These are phyloP conservation scores for Brachionus calyciflorus DNA, from an alignment of 1,140 invertebrate species.

Conservation along the genomic window DNA sequence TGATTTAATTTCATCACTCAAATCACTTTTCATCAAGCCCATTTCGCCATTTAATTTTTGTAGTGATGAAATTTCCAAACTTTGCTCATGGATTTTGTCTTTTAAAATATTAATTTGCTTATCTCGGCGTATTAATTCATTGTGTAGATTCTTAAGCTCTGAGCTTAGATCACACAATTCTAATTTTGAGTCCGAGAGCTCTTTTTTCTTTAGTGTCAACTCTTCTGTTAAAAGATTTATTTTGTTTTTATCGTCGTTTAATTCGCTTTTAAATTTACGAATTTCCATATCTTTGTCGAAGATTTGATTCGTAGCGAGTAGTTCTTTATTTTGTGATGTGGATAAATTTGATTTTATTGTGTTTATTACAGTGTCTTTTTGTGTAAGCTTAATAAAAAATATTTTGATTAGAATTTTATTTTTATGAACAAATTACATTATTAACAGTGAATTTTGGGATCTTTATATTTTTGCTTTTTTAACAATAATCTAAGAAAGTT, in stretches of 20 bases:
- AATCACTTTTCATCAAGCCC: background rate
- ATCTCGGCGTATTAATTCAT: background rate
- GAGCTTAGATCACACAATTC: slow-evolving; percentile 17
- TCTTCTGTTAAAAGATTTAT: background rate
- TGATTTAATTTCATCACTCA: slow-evolving; percentile 3
- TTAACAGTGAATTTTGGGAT: too few relatives aligned
- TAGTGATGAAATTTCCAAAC: slow-evolving; percentile 11
- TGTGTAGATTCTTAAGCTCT: slow-evolving; percentile 1
- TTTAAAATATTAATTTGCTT: slow-evolving; percentile 25
- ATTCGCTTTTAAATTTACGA: background rate
- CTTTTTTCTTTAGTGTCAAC: background rate
- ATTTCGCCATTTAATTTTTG: slow-evolving; percentile 8
- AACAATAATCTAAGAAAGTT: too few relatives aligned
- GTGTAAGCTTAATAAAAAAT: background rate
- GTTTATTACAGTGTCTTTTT: slow-evolving; percentile 20
- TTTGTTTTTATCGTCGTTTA: slow-evolving; percentile 6
- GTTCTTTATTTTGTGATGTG: slow-evolving; percentile 21
- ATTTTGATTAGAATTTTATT: background rate
- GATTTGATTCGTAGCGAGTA: background rate
- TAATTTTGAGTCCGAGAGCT: background rate
- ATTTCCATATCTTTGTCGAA: slow-evolving; percentile 38
- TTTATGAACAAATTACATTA: too few relatives aligned
- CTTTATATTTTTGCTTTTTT: too few relatives aligned
- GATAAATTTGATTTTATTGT: slow-evolving; percentile 32
- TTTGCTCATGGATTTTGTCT: slow-evolving; percentile 29